Evolutionary conservation across 2,888 invertebrate species (phyloP), one percentile per base, ranked within the genome.

Genomic region (Mythimna albipuncta): DNA sequence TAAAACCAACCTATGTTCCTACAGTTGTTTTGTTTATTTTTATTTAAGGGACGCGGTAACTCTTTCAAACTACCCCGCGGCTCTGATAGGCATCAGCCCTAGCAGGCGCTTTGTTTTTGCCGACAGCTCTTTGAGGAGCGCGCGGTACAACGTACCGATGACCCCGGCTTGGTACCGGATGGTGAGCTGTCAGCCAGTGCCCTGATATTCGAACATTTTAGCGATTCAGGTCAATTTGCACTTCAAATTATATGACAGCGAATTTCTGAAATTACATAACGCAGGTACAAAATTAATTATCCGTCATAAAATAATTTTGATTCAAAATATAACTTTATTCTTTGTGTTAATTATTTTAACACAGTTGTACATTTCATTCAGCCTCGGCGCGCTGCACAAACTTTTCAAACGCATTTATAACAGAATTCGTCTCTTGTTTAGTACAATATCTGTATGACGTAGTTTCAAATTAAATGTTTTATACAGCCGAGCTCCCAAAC

Each of bases 401-500:
- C 81, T 80, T 72, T 64, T 32, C 32, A 13, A 70, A 84, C 44
- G 52, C 59, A 66, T 81, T 84, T 72, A 64, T 68, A 74, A 69
- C 75, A 73, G 57, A 82, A 72, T 82, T 73, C 57, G 32, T 84
- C n/a, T 68, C 84, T 52, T 66, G 54, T 63, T 82, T 79, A 75
- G 50, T 76, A 64, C 54, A 72, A 64, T 75, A 66, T 66, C 64
- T 67, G 64, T 75, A 71, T 72, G 59, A 69, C 55, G 19, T 62
- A 83, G 84, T 81, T 79, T 61, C n/a, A 65, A 78, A 79, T 80
- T 77, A 74, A 84, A 85, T 80, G 74, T 84, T 85, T 76, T 65
- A 85, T 72, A 58, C 77, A 75, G 69, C 61, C 75, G 70, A 32
- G 65, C 75, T 77, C 80, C 82, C 79, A 75, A 77, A 74, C n/a